A percentile compares a stretch with the other conserved stretches of the same genome.
These are phyloP conservation scores for Phalangium opilio DNA, from an alignment of 2,888 invertebrate species.

Conservation along the genomic window DNA sequence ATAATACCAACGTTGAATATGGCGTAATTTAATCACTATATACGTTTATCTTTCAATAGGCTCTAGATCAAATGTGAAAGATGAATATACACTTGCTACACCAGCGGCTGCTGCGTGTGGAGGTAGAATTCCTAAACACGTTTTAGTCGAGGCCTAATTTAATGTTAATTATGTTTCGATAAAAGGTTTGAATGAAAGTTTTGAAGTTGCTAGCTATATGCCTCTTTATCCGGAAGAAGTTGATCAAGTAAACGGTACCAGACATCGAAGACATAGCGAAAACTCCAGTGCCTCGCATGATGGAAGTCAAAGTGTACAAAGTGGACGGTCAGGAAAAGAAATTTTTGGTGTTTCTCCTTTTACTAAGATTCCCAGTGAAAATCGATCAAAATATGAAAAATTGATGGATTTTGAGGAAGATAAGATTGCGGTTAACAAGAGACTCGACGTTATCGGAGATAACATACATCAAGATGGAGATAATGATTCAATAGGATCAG, in stretches of 20 bases:
- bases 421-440: constrained; percentile 18
- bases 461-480: constrained; percentile 11
- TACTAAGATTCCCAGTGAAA: constrained; percentile 36
- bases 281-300: constrained; percentile 18
- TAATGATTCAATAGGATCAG: constrained; percentile 20
- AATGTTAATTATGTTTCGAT: too few species aligned
- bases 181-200: too few species aligned
- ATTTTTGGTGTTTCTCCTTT: constrained; percentile 12
- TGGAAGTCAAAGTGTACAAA: constrained; percentile 17
- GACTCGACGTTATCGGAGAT: constrained; percentile 6
- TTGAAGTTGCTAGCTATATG: constrained; percentile 18
- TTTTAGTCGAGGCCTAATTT: too few species aligned
- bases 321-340: constrained; percentile 16
- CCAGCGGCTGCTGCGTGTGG: too few species aligned
- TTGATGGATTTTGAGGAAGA: constrained; percentile 37
- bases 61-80: too few species aligned
- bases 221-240: constrained; percentile 18
- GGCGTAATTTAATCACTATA: too few species aligned
- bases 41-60: too few species aligned
- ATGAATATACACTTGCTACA: too few species aligned
- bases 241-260: constrained; percentile 10
- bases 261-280: constrained; percentile 17
- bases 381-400: constrained; percentile 61
- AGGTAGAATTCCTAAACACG: too few species aligned
- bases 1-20: too few species aligned